phyloP scores from a whole-genome alignment of 2,888 invertebrate species.

The Nymphalis c-album region DNA sequence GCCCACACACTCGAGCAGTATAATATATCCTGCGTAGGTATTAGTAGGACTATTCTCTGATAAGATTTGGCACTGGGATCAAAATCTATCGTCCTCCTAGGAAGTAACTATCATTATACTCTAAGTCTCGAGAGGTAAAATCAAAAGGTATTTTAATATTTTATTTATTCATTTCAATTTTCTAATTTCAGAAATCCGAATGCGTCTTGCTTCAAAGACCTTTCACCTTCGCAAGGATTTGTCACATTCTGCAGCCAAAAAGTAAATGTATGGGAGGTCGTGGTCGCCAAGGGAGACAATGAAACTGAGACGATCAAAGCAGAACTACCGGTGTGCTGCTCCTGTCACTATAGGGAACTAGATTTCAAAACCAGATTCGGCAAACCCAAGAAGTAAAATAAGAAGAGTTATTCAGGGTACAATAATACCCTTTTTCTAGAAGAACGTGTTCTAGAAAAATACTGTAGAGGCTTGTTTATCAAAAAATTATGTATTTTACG shows the following conservation, averaged over 20 bases:
- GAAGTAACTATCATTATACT: background rate
- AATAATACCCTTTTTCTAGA: too few relatives aligned
- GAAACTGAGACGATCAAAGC: constrained; percentile 56
- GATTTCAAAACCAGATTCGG: constrained; percentile 31
- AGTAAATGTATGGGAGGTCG: constrained; percentile 61
- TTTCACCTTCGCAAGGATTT: constrained; percentile 45
- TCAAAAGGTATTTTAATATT: background rate
- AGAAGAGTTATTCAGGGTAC: too few relatives aligned
- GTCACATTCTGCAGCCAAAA: constrained; percentile 64
- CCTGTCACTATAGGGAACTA: constrained; percentile 58
- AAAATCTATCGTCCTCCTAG: background rate
- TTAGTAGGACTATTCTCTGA: too few relatives aligned
- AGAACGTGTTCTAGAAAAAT: too few relatives aligned
- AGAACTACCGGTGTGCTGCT: constrained; percentile 66
- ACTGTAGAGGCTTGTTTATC: too few relatives aligned
- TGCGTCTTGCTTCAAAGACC: constrained; percentile 56
- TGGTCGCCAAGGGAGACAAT: constrained; percentile 54
- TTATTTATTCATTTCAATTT: background rate
- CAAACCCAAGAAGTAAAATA: constrained; percentile 17
- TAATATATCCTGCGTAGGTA: too few relatives aligned
- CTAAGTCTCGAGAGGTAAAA: background rate
- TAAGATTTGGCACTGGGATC: background rate
- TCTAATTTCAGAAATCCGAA: constrained; percentile 50
- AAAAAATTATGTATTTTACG: too few relatives aligned
- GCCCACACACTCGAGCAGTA: too few relatives aligned